Evolutionary conservation across 64 coral and sea anemone genomes (phyloP), one percentile per base, ranked within the genome.

Genomic region (Actinia equina): DNA sequence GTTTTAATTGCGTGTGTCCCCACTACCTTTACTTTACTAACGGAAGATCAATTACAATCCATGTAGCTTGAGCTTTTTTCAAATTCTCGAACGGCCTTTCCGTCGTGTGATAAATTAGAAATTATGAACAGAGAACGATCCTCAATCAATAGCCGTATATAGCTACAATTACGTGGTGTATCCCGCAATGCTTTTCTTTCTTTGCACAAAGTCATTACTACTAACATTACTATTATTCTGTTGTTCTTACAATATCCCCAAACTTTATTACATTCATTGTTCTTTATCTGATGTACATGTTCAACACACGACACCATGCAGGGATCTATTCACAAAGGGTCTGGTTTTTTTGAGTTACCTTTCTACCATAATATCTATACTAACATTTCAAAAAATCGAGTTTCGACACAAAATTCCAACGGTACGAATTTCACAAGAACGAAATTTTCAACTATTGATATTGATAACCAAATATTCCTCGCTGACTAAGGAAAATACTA

Each of bases 41-140:
- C 78, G 78, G 78, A 81, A 81, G 78, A 81, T 81, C 78, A 81
- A 81, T 81, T 81, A 81, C 78, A 81, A 52, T 81, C 78, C 43
- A n/a, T 81, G 78, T 81, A 52, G 49, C 18, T 81, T 49, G 78
- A 52, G 44, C 78, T 49, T 81, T 52, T 57, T 81, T 20, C 78
- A 22, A 81, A 52, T 81, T 81, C 78, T 52, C 23, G 44, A 43
- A 43, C 49, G 78, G 78, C 45, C 27, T 44, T 81, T 81, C 49
- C 78, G 78, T 49, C 78, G 22, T 81, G 27, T 81, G 49, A 52
- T 52, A 49, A 74, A 74, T 74, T 74, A 12, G 26, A 10, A 74
- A 37, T 74, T 30, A 74, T 41, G n/a, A 0, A 13, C 41, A 27
- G 69, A 71, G 26, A 74, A 42, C n/a, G 69, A 30, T 41, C 22